These are phyloP conservation scores for Balaenoptera acutorostrata DNA, from an alignment of 2,113 vertebrate species.

Conservation along the genomic window DNA sequence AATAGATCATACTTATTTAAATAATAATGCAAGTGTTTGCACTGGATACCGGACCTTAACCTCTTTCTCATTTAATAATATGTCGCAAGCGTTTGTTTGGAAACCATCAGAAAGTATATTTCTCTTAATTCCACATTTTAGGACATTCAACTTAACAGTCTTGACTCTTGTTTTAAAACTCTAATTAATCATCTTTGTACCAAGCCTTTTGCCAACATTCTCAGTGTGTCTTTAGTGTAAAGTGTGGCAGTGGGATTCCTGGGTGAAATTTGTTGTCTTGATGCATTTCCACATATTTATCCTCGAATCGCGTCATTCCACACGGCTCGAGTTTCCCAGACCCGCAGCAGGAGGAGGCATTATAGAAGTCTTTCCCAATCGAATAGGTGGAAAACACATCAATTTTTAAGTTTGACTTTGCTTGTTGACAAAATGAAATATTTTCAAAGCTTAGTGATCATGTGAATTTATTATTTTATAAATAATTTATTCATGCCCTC, in stretches of 20 bases:
- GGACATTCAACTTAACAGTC: not conserved
- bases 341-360: rapidly evolving
- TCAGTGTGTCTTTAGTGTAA: not conserved
- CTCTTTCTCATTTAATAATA: not conserved
- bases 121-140: not conserved
- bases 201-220: not conserved
- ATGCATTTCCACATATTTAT: rapidly evolving
- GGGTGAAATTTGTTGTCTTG: not conserved
- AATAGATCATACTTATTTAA: rapidly evolving
- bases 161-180: not conserved
- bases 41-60: not conserved
- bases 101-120: not conserved
- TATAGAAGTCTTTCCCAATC: not conserved
- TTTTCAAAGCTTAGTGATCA: not conserved
- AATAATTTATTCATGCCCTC: not conserved
- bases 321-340: rapidly evolving
- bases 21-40: rapidly evolving
- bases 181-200: not conserved
- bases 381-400: not conserved
- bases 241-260: not conserved
- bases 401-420: not conserved
- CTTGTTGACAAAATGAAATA: not conserved
- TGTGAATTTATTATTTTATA: not conserved
- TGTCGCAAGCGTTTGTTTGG: not conserved
- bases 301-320: rapidly evolving